Conservation (phyloP, 2,113 vertebrate genomes). For the Phylloscopus whistleri region DNA sequence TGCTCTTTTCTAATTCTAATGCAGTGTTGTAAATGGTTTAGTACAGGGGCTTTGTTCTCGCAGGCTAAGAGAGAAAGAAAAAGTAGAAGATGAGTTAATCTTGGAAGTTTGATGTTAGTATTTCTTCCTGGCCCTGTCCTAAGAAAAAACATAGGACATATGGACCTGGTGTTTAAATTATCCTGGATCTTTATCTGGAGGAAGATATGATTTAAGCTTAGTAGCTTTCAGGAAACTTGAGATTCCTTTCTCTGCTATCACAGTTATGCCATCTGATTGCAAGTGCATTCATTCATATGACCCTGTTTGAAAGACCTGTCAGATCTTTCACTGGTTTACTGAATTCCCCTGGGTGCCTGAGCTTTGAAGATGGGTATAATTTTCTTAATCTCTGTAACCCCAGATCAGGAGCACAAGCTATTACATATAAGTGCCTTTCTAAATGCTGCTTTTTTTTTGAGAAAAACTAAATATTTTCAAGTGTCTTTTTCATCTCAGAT, state of each 20-base stretch:
- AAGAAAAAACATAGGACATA: neutral
- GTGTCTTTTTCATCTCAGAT: neutral
- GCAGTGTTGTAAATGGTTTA: neutral
- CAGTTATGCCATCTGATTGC: neutral
- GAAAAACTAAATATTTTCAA: neutral
- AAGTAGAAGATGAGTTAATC: neutral
- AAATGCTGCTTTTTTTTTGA: neutral
- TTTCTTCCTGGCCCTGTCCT: neutral
- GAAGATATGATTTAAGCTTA: neutral
- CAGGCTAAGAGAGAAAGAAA: neutral
- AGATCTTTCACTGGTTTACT: neutral
- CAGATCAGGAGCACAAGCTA: neutral
- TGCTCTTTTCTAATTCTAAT: slow-evolving; percentile 29
- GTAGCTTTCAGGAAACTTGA: neutral
- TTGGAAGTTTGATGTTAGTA: neutral
- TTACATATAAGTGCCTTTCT: neutral
- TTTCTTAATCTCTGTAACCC: neutral
- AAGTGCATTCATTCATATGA: neutral
- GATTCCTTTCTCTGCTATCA: neutral
- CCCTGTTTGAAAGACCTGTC: neutral
- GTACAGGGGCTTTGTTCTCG: neutral
- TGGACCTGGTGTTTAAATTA: neutral
- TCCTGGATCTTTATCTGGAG: neutral
- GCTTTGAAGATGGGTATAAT: neutral
- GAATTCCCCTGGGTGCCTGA: neutral